Conservation (phyloP, 2,113 vertebrate genomes). For the Rissa tridactyla region DNA sequence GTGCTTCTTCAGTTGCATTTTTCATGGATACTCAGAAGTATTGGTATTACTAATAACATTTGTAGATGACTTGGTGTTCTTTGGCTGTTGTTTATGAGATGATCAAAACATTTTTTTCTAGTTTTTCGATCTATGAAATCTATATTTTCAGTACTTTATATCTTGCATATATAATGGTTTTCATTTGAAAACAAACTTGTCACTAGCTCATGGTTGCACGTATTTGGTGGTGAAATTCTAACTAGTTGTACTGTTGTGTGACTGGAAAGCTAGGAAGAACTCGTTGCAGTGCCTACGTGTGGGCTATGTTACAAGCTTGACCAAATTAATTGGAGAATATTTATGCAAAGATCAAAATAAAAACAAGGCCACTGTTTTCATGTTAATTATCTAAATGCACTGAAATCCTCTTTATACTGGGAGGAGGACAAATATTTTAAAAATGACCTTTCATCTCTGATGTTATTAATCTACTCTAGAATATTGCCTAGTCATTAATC, state of each 20-base stretch:
- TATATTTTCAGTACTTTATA: background rate
- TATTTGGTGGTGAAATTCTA: background rate
- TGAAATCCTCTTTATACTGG: conserved; percentile 56
- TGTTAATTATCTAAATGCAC: conserved; percentile 67
- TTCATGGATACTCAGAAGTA: background rate
- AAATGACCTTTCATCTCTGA: conserved; percentile 30
- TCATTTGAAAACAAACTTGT: background rate
- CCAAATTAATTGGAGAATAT: conserved; percentile 25
- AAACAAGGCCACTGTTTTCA: conserved; percentile 21
- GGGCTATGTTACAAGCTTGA: background rate
- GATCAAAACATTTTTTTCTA: background rate
- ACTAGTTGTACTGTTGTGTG: background rate
- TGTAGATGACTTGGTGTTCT: background rate
- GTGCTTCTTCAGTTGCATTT: background rate
- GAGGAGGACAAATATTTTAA: conserved; percentile 10
- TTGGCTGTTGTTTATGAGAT: background rate
- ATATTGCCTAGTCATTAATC: conserved; percentile 61
- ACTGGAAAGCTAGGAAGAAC: background rate
- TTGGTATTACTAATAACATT: background rate
- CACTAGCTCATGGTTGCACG: background rate
- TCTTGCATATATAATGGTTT: background rate
- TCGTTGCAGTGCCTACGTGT: background rate
- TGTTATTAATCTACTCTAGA: conserved; percentile 50
- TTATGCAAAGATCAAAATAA: conserved; percentile 39
- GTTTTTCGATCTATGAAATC: background rate